Evolutionary conservation across 2,113 vertebrate species (phyloP).

Genomic region (Perccottus glenii): DNA sequence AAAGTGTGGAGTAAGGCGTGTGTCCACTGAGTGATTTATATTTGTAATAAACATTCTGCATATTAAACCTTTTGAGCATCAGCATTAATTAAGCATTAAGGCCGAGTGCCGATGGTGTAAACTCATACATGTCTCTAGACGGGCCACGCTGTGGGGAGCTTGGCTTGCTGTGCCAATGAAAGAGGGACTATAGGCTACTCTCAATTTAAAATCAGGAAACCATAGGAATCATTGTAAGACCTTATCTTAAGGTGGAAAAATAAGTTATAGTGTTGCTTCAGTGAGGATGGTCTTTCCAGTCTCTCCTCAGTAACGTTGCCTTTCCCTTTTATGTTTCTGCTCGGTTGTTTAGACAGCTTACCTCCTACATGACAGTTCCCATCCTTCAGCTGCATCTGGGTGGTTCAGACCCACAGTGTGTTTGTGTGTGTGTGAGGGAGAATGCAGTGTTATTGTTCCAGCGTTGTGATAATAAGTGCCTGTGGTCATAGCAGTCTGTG

Average conservation of each 20-base stretch:
- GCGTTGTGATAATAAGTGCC: slow-evolving; percentile 51
- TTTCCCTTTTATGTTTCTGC: slow-evolving; percentile 4
- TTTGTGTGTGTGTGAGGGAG: neutral
- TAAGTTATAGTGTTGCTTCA: neutral
- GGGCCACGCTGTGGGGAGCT: neutral
- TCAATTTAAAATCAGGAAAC: no score
- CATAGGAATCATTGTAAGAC: neutral
- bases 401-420: neutral
- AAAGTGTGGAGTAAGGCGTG: no score
- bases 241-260: neutral
- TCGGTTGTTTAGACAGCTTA: slow-evolving; percentile 37
- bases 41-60: no score
- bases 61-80: no score
- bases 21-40: no score
- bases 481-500: slow-evolving; percentile 51
- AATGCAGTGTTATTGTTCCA: slow-evolving; percentile 34
- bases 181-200: no score
- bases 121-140: neutral
- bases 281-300: neutral
- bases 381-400: slow-evolving; percentile 6
- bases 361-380: slow-evolving; percentile 4
- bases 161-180: neutral
- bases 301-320: neutral
- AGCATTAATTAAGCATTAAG: no score
- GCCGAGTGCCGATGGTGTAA: neutral